Base-by-base conservation (phyloP, 1,140 invertebrate species). In the Cotesia vestalis region DNA sequence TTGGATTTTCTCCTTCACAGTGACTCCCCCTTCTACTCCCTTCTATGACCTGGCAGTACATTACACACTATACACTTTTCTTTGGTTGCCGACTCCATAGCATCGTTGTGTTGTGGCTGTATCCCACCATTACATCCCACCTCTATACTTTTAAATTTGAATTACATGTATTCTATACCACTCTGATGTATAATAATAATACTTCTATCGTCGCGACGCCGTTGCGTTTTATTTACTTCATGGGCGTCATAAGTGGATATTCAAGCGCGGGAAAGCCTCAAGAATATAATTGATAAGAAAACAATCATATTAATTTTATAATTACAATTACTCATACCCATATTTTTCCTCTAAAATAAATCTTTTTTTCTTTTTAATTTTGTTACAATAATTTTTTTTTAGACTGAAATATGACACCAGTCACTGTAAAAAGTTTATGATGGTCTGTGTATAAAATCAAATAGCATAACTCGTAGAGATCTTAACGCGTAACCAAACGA, bases 231-330 rank as follows among this genome's bases (percentile, higher is more conserved):
- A 27, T 27, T 27, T 46, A 46, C 40, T 51, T 60, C 67, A 69
- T 69, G 57, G 55, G 17, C 67, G 59, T 46, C 36, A 57, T 46
- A 35, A 46, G 66, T 68, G 57, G 35, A 60, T 69, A n/a, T 69
- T 20, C 27, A 40, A 46, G 51, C 38, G 36, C 9, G 52, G 55
- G 53, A 61, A 14, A 14, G 55, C 20, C 9, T 57, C 12, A 62
- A 62, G 60, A 62, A 35, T 36, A 38, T n/a, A 62, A 62, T 36
- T 36, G 60, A 2, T 38, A 35, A 27, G 38, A 36, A 62, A n/a
- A 27, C 60, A 36, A 35, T 36, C 36, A 36, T 35, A 8, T 12
- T 12, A 34, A 62, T 62, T 36, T n/a, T 38, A n/a, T 36, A 36
- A n/a, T 27, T 4, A n/a, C 4, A 62, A 62, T 60, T 60, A 34